Base-by-base conservation (phyloP, 2,888 invertebrate species). In the Cantharis rustica region DNA sequence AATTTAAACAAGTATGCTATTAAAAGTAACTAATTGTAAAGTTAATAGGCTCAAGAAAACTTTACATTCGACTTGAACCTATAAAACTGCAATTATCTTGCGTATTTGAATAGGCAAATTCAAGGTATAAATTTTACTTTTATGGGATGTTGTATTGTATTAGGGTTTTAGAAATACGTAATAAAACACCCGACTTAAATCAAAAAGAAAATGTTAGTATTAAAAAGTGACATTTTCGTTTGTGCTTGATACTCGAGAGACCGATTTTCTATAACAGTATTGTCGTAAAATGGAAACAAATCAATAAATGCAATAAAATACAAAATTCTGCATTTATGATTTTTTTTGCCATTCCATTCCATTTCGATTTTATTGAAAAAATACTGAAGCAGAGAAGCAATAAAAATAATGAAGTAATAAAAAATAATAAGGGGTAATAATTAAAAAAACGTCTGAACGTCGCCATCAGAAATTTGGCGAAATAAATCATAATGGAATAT, bases 231-330 rank as follows among this genome's bases (percentile, higher is more conserved):
- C 77, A 72, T 77, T 74, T 75, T 75, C 72, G 72, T 74, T 68
- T 71, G 74, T 72, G 69, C 69, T 72, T 69, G 47, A 77, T 72
- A 68, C 77, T 69, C 74, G 26, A 74, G 77, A 72, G 77, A 72
- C 63, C 77, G 70, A 77, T 77, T 77, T 77, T 68, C 77, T 70
- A 75, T 75, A 77, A 77, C 74, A 71, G 74, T 77, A 74, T 77
- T 74, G 77, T 77, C 69, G 77, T 77, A 77, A 77, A 74, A 74
- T 74, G 77, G 74, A 77, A 74, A 75, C 77, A 77, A 77, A 77
- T 77, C 77, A 77, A 77, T 77, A 77, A 77, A 77, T 74, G 74
- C 74, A 77, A 77, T 77, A 77, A 77, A 77, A 77, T 77, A 74
- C 61, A 68, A 71, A 71, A 74, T 77, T 77, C 74, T 75, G 74